Evolutionary conservation across 2,888 invertebrate genomes (phyloP).

Genomic region (Drosophila kanekoi): DNA sequence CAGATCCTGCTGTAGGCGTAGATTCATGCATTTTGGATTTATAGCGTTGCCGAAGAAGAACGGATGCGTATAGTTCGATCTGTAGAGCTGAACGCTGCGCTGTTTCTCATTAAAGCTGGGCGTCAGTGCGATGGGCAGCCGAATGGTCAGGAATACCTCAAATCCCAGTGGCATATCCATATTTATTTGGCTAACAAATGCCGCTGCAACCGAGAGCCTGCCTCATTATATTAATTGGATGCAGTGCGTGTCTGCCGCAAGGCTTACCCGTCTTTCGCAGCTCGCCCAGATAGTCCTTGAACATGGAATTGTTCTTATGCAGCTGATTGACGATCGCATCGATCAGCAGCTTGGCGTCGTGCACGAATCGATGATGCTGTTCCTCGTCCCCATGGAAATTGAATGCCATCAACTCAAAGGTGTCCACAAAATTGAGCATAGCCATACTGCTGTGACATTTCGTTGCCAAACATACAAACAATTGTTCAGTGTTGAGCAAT

Average conservation of each 20-base stretch:
- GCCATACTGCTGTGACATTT: constrained; percentile 5
- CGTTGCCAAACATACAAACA: not conserved
- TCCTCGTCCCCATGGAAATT: not conserved
- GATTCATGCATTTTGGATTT: constrained; percentile 45
- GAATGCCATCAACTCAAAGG: constrained; percentile 19
- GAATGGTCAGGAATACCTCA: constrained; percentile 54
- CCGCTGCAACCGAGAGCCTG: constrained; percentile 25
- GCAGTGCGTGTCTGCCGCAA: not conserved
- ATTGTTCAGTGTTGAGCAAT: constrained; percentile 1
- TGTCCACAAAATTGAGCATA: constrained; percentile 26
- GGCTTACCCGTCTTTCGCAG: constrained; percentile 39
- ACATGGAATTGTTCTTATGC: constrained; percentile 9
- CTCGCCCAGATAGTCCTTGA: constrained; percentile 6
- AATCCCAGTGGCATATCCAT: constrained; percentile 53
- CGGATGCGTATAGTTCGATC: constrained; percentile 15
- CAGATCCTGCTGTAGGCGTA: constrained; percentile 40
- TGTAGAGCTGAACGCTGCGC: constrained; percentile 33
- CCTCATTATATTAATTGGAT: not conserved
- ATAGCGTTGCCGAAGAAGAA: constrained; percentile 52
- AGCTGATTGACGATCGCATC: constrained; percentile 10
- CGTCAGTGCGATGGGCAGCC: constrained; percentile 31
- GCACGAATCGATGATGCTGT: constrained; percentile 32
- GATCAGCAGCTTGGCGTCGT: constrained; percentile 13
- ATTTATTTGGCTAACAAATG: constrained; percentile 13
- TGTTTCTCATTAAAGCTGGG: constrained; percentile 22